Evolutionary conservation across 2,113 vertebrate species (phyloP).

Genomic region (Sorex fumeus): DNA sequence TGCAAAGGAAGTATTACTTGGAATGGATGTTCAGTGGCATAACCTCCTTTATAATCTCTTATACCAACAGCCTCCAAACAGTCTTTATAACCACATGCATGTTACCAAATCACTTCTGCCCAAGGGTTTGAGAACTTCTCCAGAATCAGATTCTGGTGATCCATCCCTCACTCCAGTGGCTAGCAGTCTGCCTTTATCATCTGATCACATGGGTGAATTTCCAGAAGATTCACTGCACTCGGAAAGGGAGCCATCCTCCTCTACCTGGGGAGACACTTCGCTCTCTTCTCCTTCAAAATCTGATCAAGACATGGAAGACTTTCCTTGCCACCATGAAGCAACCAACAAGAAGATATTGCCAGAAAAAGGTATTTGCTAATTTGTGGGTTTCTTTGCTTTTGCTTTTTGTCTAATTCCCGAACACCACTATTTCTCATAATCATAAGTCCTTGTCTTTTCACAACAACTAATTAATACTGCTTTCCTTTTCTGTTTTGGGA

Average conservation of each 20-base stretch:
- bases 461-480: background rate
- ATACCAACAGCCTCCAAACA: conserved; percentile 89
- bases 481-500: background rate
- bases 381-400: background rate
- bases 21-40: conserved; percentile 78
- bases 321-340: conserved; percentile 86
- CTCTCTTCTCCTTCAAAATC: conserved; percentile 87
- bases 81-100: conserved; percentile 88
- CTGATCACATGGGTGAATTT: conserved; percentile 86
- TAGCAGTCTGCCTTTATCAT: conserved; percentile 86
- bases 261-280: conserved; percentile 80
- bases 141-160: conserved; percentile 91
- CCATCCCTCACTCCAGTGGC: conserved; percentile 87
- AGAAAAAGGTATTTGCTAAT: conserved; percentile 86
- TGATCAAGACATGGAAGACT: conserved; percentile 87
- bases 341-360: conserved; percentile 81
- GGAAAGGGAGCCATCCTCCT: conserved; percentile 80
- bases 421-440: background rate
- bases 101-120: conserved; percentile 89
- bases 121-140: conserved; percentile 88
- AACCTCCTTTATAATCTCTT: conserved; percentile 90
- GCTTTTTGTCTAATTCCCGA: background rate
- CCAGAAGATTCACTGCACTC: conserved; percentile 80
- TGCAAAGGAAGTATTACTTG: conserved; percentile 83
- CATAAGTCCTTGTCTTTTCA: background rate